phyloP scores from a whole-genome alignment of 2,113 vertebrate species.

The Macrotis lagotis region DNA sequence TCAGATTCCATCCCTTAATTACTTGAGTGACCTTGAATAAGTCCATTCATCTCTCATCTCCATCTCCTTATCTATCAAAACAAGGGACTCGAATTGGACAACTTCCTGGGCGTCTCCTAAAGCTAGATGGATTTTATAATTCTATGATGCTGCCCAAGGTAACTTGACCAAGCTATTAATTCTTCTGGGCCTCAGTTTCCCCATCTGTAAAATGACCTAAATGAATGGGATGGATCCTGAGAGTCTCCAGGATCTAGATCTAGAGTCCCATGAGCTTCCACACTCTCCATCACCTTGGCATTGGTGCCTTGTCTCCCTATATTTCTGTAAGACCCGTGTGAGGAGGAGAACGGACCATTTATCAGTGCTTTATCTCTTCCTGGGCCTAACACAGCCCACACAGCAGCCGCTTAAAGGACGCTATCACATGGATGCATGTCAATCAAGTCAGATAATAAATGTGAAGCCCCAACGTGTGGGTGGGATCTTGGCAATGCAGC shows the following conservation, averaged over 20 bases:
- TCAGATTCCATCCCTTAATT: neutral
- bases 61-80: neutral
- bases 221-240: neutral
- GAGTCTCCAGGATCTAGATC: no score
- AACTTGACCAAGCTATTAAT: neutral
- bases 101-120: neutral
- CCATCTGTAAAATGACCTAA: neutral
- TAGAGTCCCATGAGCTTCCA: neutral
- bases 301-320: neutral
- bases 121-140: neutral
- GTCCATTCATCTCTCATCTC: neutral
- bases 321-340: neutral
- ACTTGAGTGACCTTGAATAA: neutral
- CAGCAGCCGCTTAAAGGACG: neutral
- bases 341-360: neutral
- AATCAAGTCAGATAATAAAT: neutral
- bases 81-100: neutral
- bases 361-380: neutral
- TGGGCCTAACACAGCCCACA: neutral
- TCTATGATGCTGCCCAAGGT: no score
- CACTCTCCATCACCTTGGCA: neutral
- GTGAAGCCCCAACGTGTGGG: no score
- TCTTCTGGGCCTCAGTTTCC: neutral
- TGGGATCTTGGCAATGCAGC: no score
- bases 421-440: neutral